Base-by-base conservation (phyloP, 2,888 invertebrate genomes). In the Xanthia icteritia region DNA sequence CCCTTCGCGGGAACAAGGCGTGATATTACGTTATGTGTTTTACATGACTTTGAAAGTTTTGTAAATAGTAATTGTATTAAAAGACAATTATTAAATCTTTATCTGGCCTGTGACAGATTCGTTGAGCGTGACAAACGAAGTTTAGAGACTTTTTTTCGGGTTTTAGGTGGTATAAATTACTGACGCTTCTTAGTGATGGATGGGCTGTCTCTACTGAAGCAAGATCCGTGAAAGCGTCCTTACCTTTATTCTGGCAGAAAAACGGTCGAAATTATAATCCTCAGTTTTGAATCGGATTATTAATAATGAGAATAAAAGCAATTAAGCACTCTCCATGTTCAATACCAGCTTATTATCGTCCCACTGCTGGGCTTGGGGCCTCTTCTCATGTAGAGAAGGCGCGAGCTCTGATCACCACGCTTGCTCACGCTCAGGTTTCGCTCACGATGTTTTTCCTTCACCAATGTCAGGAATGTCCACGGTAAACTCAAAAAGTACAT, bases 91-190 rank as follows among this genome's bases (percentile, higher is more conserved):
- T 51, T 45, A 36, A 51, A 60, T 45, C 27, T 36, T 27, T 51
- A 51, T 64, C 51, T 75, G 48, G 31, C 27, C 20, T 27, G 17
- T 63, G 67, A 79, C 36, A 51, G 56, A 45, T 60, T 58, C 17
- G 11, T 65, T 69, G 54, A 63, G 45, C 61, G 20, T 54, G 79
- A 51, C 66, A 0, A 15, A 73, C 3, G 17, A 66, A 73, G 58
- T 79, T 56, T 61, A 51, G 36, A 56, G 20, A 66, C 31, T 42
- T 36, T 56, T 61, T 77, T 67, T 71, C 31, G 65, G 56, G 45
- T 60, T 20, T 63, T 58, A 36, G 51, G 58, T 48, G 60, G 68
- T 67, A 63, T 72, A 81, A 84, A 83, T 78, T 83, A 83, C 54
- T 68, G 67, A 64, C 39, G 39, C 17, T 72, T 39, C 17, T 48